Conservation (phyloP, 2,888 invertebrate species). For the Phalera bucephala region DNA sequence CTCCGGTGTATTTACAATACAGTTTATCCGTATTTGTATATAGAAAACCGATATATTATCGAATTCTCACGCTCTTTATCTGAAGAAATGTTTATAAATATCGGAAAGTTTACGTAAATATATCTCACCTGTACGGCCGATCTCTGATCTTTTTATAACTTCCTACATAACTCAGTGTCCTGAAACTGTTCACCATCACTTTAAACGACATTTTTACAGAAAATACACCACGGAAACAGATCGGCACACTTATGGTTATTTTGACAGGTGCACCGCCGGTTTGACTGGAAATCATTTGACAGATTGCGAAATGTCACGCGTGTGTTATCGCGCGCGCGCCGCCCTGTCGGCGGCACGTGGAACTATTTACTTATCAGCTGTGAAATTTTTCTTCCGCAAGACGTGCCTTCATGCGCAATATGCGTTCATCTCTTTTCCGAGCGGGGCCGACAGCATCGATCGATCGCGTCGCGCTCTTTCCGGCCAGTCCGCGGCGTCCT, state of each 20-base stretch:
- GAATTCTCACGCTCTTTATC: background rate
- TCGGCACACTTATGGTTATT: slow-evolving; percentile 19
- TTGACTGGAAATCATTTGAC: slow-evolving; percentile 8
- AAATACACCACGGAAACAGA: slow-evolving; percentile 4
- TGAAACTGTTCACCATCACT: slow-evolving; percentile 58
- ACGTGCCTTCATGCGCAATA: slow-evolving; percentile 70
- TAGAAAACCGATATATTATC: background rate
- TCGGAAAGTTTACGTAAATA: slow-evolving; percentile 9
- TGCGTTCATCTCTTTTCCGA: slow-evolving; percentile 74
- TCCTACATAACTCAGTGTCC: slow-evolving; percentile 65
- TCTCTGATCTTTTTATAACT: slow-evolving; percentile 64
- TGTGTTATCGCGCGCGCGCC: slow-evolving; percentile 50
- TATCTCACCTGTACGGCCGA: slow-evolving; percentile 61
- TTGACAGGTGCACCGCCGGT: no score
- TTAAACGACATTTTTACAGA: slow-evolving; percentile 59
- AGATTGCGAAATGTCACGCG: slow-evolving; percentile 31
- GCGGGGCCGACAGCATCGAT: slow-evolving; percentile 60
- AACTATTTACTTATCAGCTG: slow-evolving; percentile 68
- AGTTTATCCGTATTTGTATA: background rate
- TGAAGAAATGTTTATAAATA: slow-evolving; percentile 1
- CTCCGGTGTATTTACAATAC: background rate
- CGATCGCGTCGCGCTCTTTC: slow-evolving; percentile 63
- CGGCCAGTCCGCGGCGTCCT: slow-evolving; percentile 57
- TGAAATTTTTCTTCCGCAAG: slow-evolving; percentile 68
- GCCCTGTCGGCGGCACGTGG: slow-evolving; percentile 41